Percentiles rank a stretch among this genome's conserved stretches.
phyloP scores from a whole-genome alignment of 2,888 invertebrate species.

The Atrina japonica region DNA sequence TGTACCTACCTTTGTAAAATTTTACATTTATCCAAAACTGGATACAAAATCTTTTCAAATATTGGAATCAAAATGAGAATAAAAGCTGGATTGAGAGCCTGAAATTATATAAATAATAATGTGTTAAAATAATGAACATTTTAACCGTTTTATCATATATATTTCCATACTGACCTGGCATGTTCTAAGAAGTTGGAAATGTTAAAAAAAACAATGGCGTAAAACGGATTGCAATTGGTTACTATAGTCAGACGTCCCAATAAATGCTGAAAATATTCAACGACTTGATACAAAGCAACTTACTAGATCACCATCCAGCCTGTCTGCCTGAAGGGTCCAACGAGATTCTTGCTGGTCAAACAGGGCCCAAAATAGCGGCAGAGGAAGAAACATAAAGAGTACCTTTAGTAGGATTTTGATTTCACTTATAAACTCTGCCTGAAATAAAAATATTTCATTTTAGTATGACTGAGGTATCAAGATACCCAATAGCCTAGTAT shows the following conservation, averaged over 20 bases:
- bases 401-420: slow-evolving; percentile 89
- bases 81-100: slow-evolving; percentile 80
- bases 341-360: slow-evolving; percentile 91
- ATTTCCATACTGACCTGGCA: too few relatives aligned
- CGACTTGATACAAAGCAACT: too few relatives aligned
- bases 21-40: slow-evolving; percentile 86
- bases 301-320: slow-evolving; percentile 80
- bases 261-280: too few relatives aligned
- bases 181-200: too few relatives aligned
- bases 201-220: too few relatives aligned
- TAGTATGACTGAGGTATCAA: too few relatives aligned
- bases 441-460: slow-evolving; percentile 48
- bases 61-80: slow-evolving; percentile 92
- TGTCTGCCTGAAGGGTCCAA: slow-evolving; percentile 81
- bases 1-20: slow-evolving; percentile 79
- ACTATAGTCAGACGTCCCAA: too few relatives aligned
- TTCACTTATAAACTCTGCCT: slow-evolving; percentile 87
- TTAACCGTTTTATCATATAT: too few relatives aligned
- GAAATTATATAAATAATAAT: too few relatives aligned
- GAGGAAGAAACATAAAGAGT: slow-evolving; percentile 91
- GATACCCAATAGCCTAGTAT: too few relatives aligned
- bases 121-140: too few relatives aligned
- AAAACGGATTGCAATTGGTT: too few relatives aligned
- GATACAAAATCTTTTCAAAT: slow-evolving; percentile 86
- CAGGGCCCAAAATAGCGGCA: slow-evolving; percentile 98